Evolutionary conservation across 2,888 invertebrate species (phyloP), one percentile per base, ranked within the genome.

Genomic region (Nomada flava): DNA sequence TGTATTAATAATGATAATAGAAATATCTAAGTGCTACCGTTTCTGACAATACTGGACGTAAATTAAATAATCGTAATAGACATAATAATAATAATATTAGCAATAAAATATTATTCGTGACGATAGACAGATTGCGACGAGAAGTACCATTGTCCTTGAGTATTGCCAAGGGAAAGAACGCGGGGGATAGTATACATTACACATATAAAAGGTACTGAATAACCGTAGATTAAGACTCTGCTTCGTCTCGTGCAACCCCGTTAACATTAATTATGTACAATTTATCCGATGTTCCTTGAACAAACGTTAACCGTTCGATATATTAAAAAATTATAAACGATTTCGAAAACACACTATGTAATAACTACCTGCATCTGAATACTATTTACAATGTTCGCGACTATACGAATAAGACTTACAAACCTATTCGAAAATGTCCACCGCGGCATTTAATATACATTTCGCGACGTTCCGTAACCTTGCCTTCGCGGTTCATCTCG

Each of bases 1-100:
- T 81, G 59, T 55, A 70, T 65, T 76, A 76, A 69, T 76, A 57
- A 63, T 69, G 82, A 85, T 84, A 78, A 79, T 75, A 81, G 78
- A 64, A 71, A 80, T 76, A 78, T 70, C 72, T 86, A 84, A 67
- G 71, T 83, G 79, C 79, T 84, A 86, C 76, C 82, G 76, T 63
- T 85, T 74, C 64, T 63, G 82, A 89, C 89, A 92, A 92, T 92
- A 92, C 92, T 92, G 92, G 87, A 91, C 88, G 92, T 92, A 92
- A 92, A 91, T 92, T 91, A 91, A 90, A 91, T 91, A 91, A 87
- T 81, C 75, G 74, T 83, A 67, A 69, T 81, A 79, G 70, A 83
- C 78, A 84, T 85, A 82, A 80, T 78, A 74, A 72, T 71, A 76
- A 74, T 79, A 83, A 76, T 84, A 65, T 77, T 83, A 83, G 75